Evolutionary conservation across 2,888 invertebrate species (phyloP), one percentile per base, ranked within the genome.

Genomic region (Platycheirus rosarum): DNA sequence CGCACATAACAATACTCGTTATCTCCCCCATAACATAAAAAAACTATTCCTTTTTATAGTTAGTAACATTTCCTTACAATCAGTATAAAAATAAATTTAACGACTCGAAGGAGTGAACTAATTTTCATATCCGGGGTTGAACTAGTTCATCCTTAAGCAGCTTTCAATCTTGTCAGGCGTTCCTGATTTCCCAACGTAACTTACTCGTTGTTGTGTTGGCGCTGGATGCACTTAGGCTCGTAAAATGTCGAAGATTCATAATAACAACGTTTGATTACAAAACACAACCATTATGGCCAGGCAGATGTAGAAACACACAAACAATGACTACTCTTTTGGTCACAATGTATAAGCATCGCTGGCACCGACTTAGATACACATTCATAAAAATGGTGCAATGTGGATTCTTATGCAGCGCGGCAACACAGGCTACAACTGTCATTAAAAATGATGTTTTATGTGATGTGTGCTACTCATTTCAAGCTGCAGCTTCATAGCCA

Each of bases 381-480:
- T 40, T 60, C 57, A 60, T 60, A 60, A 73, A 82, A 73, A 55
- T 73, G 82, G 77, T 82, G 77, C 71, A 77, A 77, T 82, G 71
- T 23, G 49, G 71, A 68, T 71, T 57, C 77, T 60, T 55, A 68
- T 63, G 71, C 66, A 40, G 51, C 16, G 23, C 23, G 6, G 6
- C 8, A 57, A 32, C 8, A 32, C 1, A 1, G 14, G 13, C 37
- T 65, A 66, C 42, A 48, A 49, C 71, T 73, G 76, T 82, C 77
- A 77, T 82, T 77, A 77, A 82, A 82, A 82, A 77, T 55, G 65
- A 82, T 82, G 77, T 82, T 82, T 82, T 77, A 82, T 82, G 60
- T 44, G 42, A 57, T 44, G 77, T 77, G 66, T 66, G 76, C 71
- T 82, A 68, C 77, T 73, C 82, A 68, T 68, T 80, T 53, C 44